These are phyloP conservation scores for Drosophila nigricruria DNA, from an alignment of 2,888 invertebrate species.

Conservation along the genomic window DNA sequence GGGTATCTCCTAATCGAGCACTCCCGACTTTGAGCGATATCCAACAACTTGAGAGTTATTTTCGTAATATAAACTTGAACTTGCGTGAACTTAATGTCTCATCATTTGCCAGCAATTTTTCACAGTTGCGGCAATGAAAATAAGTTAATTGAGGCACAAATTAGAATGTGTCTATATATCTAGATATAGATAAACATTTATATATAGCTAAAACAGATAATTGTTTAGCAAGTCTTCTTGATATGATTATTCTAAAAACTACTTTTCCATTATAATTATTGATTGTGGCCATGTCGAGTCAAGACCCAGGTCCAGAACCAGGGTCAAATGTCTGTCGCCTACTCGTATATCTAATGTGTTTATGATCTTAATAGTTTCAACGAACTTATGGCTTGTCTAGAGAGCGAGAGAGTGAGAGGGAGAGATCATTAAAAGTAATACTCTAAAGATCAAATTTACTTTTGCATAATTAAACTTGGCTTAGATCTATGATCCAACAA, in stretches of 20 bases:
- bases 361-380: background rate
- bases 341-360: background rate
- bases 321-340: background rate
- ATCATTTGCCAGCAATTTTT: background rate
- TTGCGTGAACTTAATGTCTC: background rate
- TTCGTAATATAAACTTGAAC: background rate
- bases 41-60: background rate
- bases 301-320: background rate
- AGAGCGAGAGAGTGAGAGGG: background rate
- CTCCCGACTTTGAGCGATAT: background rate
- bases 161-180: background rate
- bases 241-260: background rate
- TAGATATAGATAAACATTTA: background rate
- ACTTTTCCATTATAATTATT: background rate
- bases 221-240: background rate
- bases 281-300: background rate
- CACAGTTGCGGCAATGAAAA: background rate
- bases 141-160: background rate
- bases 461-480: constrained; percentile 4
- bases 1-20: background rate
- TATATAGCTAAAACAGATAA: background rate
- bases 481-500: constrained; percentile 1
- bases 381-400: background rate
- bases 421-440: background rate
- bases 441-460: constrained; percentile 6